Percentiles rank a stretch among this genome's conserved stretches.
Conservation (phyloP, 2,113 vertebrate genomes). For the Zosterops lateralis region DNA sequence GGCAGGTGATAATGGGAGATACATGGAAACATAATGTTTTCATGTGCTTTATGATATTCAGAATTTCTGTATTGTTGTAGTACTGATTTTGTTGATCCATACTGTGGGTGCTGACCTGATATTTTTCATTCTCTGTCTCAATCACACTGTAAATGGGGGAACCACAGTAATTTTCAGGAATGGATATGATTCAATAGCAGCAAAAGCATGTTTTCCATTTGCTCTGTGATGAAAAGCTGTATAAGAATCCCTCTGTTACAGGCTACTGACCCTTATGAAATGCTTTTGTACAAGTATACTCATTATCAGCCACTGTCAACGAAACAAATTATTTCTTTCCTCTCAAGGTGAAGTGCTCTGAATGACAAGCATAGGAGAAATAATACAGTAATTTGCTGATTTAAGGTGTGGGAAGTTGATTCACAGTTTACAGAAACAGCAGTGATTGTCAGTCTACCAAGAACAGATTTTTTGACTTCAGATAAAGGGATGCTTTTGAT, state of each 20-base stretch:
- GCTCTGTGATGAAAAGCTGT: neutral
- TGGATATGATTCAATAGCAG: neutral
- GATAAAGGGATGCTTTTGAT: neutral
- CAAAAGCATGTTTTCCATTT: neutral
- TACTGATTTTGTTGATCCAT: neutral
- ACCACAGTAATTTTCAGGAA: neutral
- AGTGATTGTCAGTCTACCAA: neutral
- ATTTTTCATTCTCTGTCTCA: neutral
- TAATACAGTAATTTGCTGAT: slow-evolving; percentile 37
- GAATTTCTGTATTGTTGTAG: neutral
- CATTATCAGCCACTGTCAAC: slow-evolving; percentile 17
- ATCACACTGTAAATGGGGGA: neutral
- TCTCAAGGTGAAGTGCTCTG: neutral
- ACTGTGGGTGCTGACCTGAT: neutral
- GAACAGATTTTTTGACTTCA: neutral
- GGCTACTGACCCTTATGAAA: neutral
- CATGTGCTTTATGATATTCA: neutral
- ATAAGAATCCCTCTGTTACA: neutral
- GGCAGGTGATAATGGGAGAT: neutral
- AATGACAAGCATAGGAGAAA: slow-evolving; percentile 22
- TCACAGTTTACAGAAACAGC: neutral
- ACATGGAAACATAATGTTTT: neutral
- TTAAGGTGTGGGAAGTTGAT: slow-evolving; percentile 15
- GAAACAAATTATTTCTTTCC: neutral
- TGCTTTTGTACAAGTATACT: neutral